These are phyloP conservation scores for Palloptera scutellata DNA, from an alignment of 2,888 invertebrate genomes.

Conservation along the genomic window DNA sequence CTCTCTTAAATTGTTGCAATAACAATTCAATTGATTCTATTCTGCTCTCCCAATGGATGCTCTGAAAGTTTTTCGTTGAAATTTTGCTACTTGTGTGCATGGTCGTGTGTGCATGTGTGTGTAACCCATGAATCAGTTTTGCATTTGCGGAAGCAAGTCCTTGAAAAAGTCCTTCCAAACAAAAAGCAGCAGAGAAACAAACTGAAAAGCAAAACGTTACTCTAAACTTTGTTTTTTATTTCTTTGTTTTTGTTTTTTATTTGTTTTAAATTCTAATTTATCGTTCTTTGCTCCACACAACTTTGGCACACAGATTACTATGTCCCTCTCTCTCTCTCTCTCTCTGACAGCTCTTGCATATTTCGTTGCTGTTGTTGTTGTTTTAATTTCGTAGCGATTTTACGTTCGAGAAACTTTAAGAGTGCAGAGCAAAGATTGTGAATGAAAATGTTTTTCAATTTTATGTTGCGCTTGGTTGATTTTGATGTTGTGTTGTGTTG, in stretches of 20 bases:
- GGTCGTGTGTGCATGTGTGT: background rate
- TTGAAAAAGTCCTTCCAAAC: constrained; percentile 11
- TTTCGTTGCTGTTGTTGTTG: constrained; percentile 33
- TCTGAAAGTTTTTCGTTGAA: background rate
- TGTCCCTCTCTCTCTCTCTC: too few relatives aligned
- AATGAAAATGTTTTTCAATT: constrained; percentile 20
- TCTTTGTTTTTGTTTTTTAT: too few relatives aligned
- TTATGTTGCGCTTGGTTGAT: constrained; percentile 3
- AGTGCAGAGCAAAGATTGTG: constrained; percentile 61
- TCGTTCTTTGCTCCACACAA: too few relatives aligned
- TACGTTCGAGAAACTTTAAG: constrained; percentile 62
- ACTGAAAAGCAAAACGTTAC: background rate
- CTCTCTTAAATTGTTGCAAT: constrained; percentile 22
- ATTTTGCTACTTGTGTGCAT: background rate
- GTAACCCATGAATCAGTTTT: constrained; percentile 25
- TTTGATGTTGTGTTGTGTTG: background rate
- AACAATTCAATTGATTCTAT: constrained; percentile 22
- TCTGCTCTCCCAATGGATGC: background rate
- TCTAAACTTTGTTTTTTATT: too few relatives aligned
- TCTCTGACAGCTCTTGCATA: too few relatives aligned
- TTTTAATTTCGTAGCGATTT: constrained; percentile 62
- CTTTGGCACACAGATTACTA: too few relatives aligned
- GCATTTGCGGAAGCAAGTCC: constrained; percentile 38
- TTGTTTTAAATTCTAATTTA: too few relatives aligned
- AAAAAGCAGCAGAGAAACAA: constrained; percentile 23